A percentile compares a stretch with the other conserved stretches of the same genome.
phyloP scores from a whole-genome alignment of 2,888 invertebrate species.

The Calameuta pallipes region DNA sequence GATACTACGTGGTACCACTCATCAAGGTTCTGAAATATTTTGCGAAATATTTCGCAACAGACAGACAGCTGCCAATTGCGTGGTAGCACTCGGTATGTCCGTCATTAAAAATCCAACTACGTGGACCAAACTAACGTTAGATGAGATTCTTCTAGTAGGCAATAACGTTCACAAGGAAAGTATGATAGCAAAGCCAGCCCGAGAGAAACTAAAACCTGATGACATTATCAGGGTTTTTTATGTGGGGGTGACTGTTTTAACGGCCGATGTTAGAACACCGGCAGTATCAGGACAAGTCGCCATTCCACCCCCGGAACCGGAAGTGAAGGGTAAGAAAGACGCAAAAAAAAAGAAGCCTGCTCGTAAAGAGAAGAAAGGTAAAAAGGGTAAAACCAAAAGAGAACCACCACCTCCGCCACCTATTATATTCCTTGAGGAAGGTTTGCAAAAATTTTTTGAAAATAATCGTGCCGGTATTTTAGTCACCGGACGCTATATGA shows the following conservation, averaged over 20 bases:
- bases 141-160: slow-evolving; percentile 55
- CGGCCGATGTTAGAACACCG: slow-evolving; percentile 47
- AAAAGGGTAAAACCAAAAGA: slow-evolving; percentile 24
- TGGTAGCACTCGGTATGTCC: slow-evolving; percentile 54
- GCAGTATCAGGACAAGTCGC: slow-evolving; percentile 49
- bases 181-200: slow-evolving; percentile 29
- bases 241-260: slow-evolving; percentile 55
- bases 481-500: slow-evolving; percentile 43
- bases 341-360: background rate
- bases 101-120: slow-evolving; percentile 54
- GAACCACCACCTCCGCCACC: slow-evolving; percentile 40
- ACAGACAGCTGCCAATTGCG: slow-evolving; percentile 56
- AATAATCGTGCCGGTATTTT: slow-evolving; percentile 54
- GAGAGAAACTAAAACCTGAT: slow-evolving; percentile 38
- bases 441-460: slow-evolving; percentile 49
- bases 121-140: slow-evolving; percentile 58
- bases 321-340: slow-evolving; percentile 31
- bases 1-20: slow-evolving; percentile 48
- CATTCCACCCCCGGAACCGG: slow-evolving; percentile 44
- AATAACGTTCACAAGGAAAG: slow-evolving; percentile 47
- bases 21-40: slow-evolving; percentile 52
- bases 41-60: slow-evolving; percentile 43
- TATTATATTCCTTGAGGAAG: slow-evolving; percentile 48
- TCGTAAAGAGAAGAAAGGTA: slow-evolving; percentile 11
- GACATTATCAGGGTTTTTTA: slow-evolving; percentile 56